Conservation (phyloP, 2,113 vertebrate species). For the Vulpes lagopus region DNA sequence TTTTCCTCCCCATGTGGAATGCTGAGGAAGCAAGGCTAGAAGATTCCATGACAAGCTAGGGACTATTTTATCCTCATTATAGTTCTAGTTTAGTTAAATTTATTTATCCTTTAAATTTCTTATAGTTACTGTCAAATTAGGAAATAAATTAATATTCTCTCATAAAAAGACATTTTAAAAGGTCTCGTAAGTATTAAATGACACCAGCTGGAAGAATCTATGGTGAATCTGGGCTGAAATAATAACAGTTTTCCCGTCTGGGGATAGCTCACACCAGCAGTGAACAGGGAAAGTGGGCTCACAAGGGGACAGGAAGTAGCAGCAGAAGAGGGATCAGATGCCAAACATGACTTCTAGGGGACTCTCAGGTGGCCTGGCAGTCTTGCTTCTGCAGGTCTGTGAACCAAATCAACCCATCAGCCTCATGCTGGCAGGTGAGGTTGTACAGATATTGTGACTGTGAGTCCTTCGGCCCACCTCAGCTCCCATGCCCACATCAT, state of each 20-base stretch:
- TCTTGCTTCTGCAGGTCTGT: background rate
- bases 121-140: background rate
- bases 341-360: background rate
- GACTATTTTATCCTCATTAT: background rate
- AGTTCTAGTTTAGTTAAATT: background rate
- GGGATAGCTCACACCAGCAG: background rate
- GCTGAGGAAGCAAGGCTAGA: background rate
- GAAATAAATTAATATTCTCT: background rate
- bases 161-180: background rate
- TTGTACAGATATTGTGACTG: accelerated
- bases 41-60: background rate
- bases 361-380: too few relatives aligned
- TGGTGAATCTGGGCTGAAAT: background rate
- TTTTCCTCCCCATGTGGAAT: background rate
- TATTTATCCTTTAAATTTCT: background rate
- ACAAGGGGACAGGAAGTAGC: background rate
- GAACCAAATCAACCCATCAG: background rate
- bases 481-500: background rate
- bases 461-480: accelerated
- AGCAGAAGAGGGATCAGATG: background rate
- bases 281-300: background rate
- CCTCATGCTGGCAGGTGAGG: background rate
- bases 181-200: background rate
- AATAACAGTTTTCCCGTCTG: background rate
- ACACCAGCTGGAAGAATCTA: background rate